These are phyloP conservation scores for Chionis minor DNA, from an alignment of 2,113 vertebrate species.

Conservation along the genomic window DNA sequence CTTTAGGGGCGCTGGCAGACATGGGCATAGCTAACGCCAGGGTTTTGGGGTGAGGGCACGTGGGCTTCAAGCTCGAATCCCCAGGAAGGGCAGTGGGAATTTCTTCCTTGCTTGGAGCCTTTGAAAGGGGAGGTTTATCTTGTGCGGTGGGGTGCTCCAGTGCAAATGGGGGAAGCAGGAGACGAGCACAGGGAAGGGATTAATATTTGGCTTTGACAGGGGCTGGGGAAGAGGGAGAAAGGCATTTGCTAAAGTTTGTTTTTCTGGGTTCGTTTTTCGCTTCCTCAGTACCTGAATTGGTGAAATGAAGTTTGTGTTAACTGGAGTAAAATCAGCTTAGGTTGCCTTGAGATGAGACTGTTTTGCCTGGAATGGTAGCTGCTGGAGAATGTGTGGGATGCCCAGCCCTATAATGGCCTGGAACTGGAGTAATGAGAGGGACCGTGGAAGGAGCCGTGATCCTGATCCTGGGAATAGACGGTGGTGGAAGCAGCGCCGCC, in stretches of 20 bases:
- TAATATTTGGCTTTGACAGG: neutral
- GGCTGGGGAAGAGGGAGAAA: neutral
- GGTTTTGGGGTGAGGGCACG: neutral
- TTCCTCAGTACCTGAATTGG: neutral
- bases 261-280: neutral
- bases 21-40: neutral
- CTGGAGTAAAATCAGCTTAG: neutral
- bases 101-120: neutral
- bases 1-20: neutral
- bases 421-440: neutral
- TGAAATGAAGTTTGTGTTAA: neutral
- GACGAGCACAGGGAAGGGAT: neutral
- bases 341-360: neutral
- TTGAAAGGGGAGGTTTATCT: neutral
- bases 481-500: neutral
- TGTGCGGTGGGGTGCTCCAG: neutral
- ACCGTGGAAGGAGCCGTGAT: neutral
- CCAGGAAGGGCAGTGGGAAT: neutral
- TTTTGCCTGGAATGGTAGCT: neutral
- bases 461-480: accelerated
- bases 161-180: neutral
- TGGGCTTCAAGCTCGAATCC: neutral
- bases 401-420: neutral
- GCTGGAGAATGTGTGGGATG: neutral
- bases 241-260: neutral